Evolutionary conservation across 2,888 invertebrate genomes (phyloP), one percentile per base, ranked within the genome.

Genomic region (Copidosoma aretas): DNA sequence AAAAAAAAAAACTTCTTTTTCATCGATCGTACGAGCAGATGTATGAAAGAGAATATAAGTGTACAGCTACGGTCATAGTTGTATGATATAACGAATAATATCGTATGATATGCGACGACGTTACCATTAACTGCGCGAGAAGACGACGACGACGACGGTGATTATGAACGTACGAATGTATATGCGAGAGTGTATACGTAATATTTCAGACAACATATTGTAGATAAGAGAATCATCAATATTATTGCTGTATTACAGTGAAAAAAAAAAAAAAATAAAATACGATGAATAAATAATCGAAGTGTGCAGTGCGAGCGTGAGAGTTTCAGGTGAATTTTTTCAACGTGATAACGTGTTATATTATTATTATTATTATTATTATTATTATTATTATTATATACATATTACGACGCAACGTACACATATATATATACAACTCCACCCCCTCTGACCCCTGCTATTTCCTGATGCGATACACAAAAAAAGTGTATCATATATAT

Each of bases 31-130:
- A 8, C 32, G 32, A 57, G 46, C 21, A 25, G 64, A 22, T 19
- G 22, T 4, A 51, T 43, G 49, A 46, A 15, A 46, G 43, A 46
- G 17, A 46, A 46, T 46, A 46, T 46, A 32, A 32, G 8, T 32
- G 8, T 32, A 46, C 12, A 46, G 43, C 17, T 46, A 46, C 43
- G 43, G 43, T 46, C 3, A 46, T 46, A 46, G 43, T 46, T 46
- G 8, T 32, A 46, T 46, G 8, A 46, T 46, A n/a, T n/a, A n/a
- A n/a, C n/a, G n/a, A 46, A 46, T 19, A 19, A 58, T 58, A 41
- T 17, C 46, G 32, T 25, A 54, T 59, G 65, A 32, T 32, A 32
- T 61, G 69, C 62, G 21, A 60, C 66, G 66, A 63, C 63, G 59
- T 63, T 70, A 70, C 70, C 66, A 70, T 5, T 32, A 32, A 32